Conservation (phyloP, 2,797 vertebrate genomes). For the Mus minutoides region DNA sequence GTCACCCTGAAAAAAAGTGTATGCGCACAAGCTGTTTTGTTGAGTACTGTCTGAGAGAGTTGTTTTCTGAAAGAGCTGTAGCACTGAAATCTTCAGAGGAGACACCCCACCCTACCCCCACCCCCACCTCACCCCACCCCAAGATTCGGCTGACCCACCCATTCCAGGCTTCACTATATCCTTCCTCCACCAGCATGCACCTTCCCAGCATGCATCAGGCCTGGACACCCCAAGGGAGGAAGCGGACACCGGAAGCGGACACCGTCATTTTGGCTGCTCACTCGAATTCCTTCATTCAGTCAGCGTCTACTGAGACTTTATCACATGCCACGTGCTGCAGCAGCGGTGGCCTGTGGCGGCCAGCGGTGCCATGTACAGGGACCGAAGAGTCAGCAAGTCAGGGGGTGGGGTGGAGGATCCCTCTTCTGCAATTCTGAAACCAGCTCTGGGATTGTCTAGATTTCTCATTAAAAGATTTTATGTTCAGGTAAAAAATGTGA, state of each 20-base stretch:
- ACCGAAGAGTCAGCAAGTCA: background rate
- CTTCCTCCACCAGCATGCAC: background rate
- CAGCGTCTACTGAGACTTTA: background rate
- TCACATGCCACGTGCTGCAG: background rate
- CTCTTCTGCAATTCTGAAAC: background rate
- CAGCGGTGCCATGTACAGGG: background rate
- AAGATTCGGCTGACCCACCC: background rate
- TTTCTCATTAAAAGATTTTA: constrained; percentile 5
- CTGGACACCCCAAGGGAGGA: background rate
- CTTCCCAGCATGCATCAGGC: background rate
- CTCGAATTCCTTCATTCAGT: background rate
- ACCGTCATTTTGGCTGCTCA: background rate
- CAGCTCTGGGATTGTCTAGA: background rate
- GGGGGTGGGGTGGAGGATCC: too few relatives aligned
- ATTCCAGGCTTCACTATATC: background rate
- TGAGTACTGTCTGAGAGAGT: background rate
- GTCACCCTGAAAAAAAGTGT: background rate
- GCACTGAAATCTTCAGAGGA: background rate
- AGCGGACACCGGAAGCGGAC: background rate
- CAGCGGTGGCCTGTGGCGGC: background rate
- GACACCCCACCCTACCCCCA: background rate
- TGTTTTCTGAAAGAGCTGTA: background rate
- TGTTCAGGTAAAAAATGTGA: background rate
- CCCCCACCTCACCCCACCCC: too few relatives aligned
- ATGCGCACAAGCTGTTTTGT: background rate